Base-by-base conservation (phyloP, 2,113 vertebrate genomes). In the Puma concolor region DNA sequence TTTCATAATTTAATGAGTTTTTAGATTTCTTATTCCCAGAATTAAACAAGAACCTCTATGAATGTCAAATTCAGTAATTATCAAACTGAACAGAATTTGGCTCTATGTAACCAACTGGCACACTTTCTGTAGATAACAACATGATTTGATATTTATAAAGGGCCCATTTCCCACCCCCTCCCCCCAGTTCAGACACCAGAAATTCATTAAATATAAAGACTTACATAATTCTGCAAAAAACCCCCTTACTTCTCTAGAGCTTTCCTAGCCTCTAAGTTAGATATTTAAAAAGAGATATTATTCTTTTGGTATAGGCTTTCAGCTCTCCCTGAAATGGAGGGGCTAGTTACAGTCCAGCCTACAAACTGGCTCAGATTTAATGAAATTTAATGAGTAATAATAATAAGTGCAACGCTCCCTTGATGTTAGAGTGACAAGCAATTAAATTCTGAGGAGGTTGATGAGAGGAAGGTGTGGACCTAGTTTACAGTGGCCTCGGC, bases 51-150 rank as follows among this genome's bases (percentile, higher is more conserved):
- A 96, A 87, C 77, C 41, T 97, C 69, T 92, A 60, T 94, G 94
- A 97, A 97, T 96, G 97, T 94, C 97, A 97, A 92, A 96, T 97
- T 96, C 90, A 94, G 83, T 97, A 98, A 98, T 96, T 97, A 97
- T 95, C 94, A 84, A 94, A 91, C 76, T 77, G 96, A 98, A 97
- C 89, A 98, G 96, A 97, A 88, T 97, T 98, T 97, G 97, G 96
- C 92, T 98, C 64, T 97, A 52, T 97, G 97, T 98, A 98, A 97
- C 83, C 94, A 96, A 96, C 79, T 97, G 94, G 92, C 50, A 93
- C 12, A 90, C 33, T 86, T 81, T 96, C 63, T 44, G 36, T 41
- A 97, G 94, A 92, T 88, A 96, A 94, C 94, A 97, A 93, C 87
- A 95, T 76, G 69, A 82, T 94, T 96, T 97, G 94, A 92, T 97